A percentile compares a stretch with the other conserved stretches of the same genome.
phyloP scores from a whole-genome alignment of 2,888 invertebrate species.

The Tinea pellionella region DNA sequence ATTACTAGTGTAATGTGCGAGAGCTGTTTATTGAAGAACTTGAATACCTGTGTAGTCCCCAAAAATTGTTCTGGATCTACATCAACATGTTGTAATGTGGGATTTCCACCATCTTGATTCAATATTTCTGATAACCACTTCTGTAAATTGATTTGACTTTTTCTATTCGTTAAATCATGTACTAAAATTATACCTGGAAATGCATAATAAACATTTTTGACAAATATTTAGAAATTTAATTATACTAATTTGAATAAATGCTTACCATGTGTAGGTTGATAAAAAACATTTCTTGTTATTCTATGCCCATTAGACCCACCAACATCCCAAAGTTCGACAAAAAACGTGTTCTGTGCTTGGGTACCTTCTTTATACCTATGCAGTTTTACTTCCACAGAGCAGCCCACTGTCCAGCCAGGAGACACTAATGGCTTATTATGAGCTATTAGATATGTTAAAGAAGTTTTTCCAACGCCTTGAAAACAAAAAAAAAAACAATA shows the following conservation, averaged over 20 bases:
- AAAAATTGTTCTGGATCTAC: conserved; percentile 89
- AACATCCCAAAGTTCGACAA: conserved; percentile 97
- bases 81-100: conserved; percentile 69
- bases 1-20: too few relatives aligned
- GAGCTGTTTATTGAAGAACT: neutral
- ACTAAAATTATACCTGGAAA: conserved; percentile 88
- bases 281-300: conserved; percentile 94
- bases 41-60: conserved; percentile 76
- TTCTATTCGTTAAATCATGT: conserved; percentile 96
- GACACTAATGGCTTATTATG: conserved; percentile 86
- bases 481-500: conserved; percentile 22
- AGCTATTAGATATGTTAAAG: conserved; percentile 90
- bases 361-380: conserved; percentile 96
- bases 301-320: conserved; percentile 95
- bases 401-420: conserved; percentile 96
- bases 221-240: neutral
- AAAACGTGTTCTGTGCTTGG: conserved; percentile 88
- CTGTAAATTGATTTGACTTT: conserved; percentile 92
- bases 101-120: conserved; percentile 73
- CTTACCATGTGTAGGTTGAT: conserved; percentile 90
- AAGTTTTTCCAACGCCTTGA: conserved; percentile 95
- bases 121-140: conserved; percentile 94
- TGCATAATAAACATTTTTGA: neutral
- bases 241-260: neutral
- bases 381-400: conserved; percentile 94